phyloP scores from a whole-genome alignment of 2,113 vertebrate species.

The Silurus meridionalis region DNA sequence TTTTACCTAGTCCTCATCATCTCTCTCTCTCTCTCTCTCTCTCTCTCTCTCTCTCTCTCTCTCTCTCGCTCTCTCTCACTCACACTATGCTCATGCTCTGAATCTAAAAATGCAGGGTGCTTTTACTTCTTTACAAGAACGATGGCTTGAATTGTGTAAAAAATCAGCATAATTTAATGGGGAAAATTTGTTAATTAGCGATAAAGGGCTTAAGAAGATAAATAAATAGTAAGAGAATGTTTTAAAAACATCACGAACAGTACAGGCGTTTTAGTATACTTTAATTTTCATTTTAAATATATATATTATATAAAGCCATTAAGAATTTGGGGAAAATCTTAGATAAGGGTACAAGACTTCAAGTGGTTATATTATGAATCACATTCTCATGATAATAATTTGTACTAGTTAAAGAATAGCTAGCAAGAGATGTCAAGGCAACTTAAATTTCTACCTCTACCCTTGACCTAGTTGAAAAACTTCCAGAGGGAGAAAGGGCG shows the following conservation, averaged over 20 bases:
- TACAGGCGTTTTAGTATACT: not conserved
- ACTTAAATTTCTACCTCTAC: constrained; percentile 60
- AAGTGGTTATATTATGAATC: not conserved
- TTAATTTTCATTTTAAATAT: no score
- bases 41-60: not conserved
- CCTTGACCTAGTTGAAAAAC: constrained; percentile 76
- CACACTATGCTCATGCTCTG: not conserved
- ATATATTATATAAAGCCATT: not conserved
- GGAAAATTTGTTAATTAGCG: constrained; percentile 13
- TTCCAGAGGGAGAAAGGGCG: constrained; percentile 60
- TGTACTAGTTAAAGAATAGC: constrained; percentile 4
- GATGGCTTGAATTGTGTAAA: not conserved
- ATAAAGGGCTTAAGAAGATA: not conserved
- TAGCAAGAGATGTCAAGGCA: constrained; percentile 51
- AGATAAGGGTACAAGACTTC: not conserved
- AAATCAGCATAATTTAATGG: not conserved
- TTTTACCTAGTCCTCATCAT: not conserved
- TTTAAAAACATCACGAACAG: not conserved
- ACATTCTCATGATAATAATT: not conserved
- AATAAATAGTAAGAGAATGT: not conserved
- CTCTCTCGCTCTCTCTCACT: not conserved
- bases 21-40: not conserved
- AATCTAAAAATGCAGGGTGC: not conserved
- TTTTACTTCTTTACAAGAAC: constrained; percentile 15
- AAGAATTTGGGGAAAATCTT: not conserved